Evolutionary conservation across 2,797 vertebrate genomes (phyloP).

Genomic region (Bradypus variegatus): DNA sequence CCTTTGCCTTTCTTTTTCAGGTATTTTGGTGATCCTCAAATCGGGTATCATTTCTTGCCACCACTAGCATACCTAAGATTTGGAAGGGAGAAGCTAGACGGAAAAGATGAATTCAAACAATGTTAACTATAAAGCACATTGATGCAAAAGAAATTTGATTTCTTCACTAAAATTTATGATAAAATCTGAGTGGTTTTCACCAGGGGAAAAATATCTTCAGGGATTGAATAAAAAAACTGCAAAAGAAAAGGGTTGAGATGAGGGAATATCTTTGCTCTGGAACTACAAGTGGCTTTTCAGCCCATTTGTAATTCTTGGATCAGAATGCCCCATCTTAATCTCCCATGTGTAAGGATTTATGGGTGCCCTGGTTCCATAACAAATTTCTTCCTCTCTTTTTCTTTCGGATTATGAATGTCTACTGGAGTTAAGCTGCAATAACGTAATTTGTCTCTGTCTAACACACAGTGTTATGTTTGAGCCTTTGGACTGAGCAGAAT

Average conservation of each 20-base stretch:
- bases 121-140: neutral
- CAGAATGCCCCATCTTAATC: neutral
- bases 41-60: neutral
- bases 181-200: neutral
- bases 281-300: neutral
- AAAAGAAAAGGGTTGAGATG: neutral
- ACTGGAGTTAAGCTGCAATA: slow-evolving; percentile 16
- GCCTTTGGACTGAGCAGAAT: slow-evolving; percentile 4
- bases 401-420: slow-evolving; percentile 42
- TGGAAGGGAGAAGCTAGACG: neutral
- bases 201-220: neutral
- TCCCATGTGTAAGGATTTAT: neutral
- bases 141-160: neutral
- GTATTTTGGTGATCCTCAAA: neutral
- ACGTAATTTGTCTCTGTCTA: slow-evolving; percentile 39
- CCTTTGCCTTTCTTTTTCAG: neutral
- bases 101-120: neutral
- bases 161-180: neutral
- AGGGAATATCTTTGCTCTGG: neutral
- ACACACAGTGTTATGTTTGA: slow-evolving; percentile 15
- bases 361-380: neutral
- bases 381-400: slow-evolving; percentile 16
- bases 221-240: neutral
- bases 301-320: neutral
- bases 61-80: neutral